Evolutionary conservation across 2,888 invertebrate species (phyloP).

Genomic region (Nemoura dubitans): DNA sequence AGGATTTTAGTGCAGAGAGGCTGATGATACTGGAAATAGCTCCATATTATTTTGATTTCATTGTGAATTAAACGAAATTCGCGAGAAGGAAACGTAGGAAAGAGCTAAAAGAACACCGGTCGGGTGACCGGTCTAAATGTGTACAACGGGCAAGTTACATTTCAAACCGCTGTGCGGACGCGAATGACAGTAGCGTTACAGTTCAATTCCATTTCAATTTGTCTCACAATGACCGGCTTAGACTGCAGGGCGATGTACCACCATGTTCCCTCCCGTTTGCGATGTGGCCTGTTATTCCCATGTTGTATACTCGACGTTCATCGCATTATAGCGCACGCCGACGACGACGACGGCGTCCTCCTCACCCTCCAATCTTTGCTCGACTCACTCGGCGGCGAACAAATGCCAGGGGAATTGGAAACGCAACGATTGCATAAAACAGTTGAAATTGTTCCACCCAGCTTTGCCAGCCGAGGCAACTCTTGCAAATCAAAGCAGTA

Average conservation of each 20-base stretch:
- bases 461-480: constrained; percentile 2
- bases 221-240: constrained; percentile 32
- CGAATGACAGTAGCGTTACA: neutral
- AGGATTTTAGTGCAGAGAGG: too few species aligned
- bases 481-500: constrained; percentile 23
- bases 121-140: too few species aligned
- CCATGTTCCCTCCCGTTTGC: too few species aligned
- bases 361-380: constrained; percentile 13
- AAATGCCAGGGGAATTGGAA: constrained; percentile 19
- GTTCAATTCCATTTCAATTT: constrained; percentile 27
- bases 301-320: neutral
- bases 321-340: constrained; percentile 8
- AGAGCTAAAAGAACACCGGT: too few species aligned
- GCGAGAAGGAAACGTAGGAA: too few species aligned
- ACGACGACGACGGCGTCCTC: too few species aligned
- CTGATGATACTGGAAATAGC: too few species aligned
- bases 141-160: too few species aligned
- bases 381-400: neutral
- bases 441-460: constrained; percentile 28
- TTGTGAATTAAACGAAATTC: too few species aligned
- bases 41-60: too few species aligned
- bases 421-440: constrained; percentile 24
- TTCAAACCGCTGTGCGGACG: neutral
- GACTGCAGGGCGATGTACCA: too few species aligned
- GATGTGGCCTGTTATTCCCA: neutral